Conservation (phyloP, 2,797 vertebrate genomes). For the Rousettus madagascariensis region DNA sequence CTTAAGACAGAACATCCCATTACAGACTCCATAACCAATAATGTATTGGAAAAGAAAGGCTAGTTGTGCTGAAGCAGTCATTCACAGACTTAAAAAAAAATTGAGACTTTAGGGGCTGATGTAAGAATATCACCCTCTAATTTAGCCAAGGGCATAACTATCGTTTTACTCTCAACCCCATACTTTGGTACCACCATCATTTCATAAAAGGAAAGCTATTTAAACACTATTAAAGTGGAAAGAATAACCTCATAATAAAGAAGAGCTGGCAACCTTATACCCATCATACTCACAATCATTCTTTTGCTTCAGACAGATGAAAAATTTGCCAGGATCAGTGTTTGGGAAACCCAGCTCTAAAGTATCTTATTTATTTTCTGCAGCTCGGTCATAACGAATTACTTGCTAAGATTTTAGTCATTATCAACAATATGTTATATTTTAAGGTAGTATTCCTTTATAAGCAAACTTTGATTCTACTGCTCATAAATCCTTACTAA, state of each 20-base stretch:
- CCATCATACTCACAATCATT: not conserved
- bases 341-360: slow-evolving; percentile 4
- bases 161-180: not conserved
- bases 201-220: not conserved
- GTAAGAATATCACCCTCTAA: not conserved
- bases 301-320: not conserved
- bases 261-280: not conserved
- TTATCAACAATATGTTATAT: not conserved
- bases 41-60: slow-evolving; percentile 21
- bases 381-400: not conserved
- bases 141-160: not conserved
- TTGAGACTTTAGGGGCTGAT: not conserved
- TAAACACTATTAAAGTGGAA: not conserved
- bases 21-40: not conserved
- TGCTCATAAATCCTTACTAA: not conserved
- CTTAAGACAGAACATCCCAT: not conserved
- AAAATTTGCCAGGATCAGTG: slow-evolving; percentile 18
- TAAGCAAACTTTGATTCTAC: not conserved
- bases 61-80: slow-evolving; percentile 33
- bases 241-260: not conserved
- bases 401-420: not conserved
- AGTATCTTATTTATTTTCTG: not conserved
- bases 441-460: not conserved
- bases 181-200: not conserved
- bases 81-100: not conserved